Conservation (phyloP, 2,113 vertebrate species). For the Neolamprologus modestus region DNA sequence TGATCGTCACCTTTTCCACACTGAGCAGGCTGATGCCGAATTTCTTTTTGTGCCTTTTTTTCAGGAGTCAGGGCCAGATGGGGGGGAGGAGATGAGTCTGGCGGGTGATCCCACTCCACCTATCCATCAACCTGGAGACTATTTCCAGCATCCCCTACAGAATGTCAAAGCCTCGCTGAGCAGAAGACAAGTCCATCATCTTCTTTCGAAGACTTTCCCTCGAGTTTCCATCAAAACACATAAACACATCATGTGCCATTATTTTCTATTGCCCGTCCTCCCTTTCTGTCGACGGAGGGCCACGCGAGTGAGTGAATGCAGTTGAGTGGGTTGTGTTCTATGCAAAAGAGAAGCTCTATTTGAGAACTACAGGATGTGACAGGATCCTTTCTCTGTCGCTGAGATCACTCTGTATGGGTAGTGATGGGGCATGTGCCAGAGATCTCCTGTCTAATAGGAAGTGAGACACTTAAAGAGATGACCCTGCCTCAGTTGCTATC, state of each 20-base stretch:
- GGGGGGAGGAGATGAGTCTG: slow-evolving; percentile 45
- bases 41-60: slow-evolving; percentile 22
- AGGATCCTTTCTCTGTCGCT: slow-evolving; percentile 35
- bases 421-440: slow-evolving; percentile 43
- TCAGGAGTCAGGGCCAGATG: slow-evolving; percentile 35
- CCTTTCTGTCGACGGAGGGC: slow-evolving; percentile 3
- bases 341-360: slow-evolving; percentile 34
- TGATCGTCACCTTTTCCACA: slow-evolving; percentile 5
- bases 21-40: background rate
- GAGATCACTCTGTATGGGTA: slow-evolving; percentile 40
- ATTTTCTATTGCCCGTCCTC: slow-evolving; percentile 27
- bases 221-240: slow-evolving; percentile 55
- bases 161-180: slow-evolving; percentile 57
- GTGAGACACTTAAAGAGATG: slow-evolving; percentile 65
- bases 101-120: slow-evolving; percentile 62
- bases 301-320: background rate
- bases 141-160: slow-evolving; percentile 53
- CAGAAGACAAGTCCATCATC: slow-evolving; percentile 63
- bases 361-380: slow-evolving; percentile 55
- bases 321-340: slow-evolving; percentile 5
- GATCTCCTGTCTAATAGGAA: slow-evolving; percentile 62
- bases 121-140: slow-evolving; percentile 66
- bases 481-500: slow-evolving; percentile 44
- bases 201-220: slow-evolving; percentile 45
- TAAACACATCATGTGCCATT: slow-evolving; percentile 56